Base-by-base conservation (phyloP, 1,140 invertebrate species). In the Phenacoccus solenopsis region DNA sequence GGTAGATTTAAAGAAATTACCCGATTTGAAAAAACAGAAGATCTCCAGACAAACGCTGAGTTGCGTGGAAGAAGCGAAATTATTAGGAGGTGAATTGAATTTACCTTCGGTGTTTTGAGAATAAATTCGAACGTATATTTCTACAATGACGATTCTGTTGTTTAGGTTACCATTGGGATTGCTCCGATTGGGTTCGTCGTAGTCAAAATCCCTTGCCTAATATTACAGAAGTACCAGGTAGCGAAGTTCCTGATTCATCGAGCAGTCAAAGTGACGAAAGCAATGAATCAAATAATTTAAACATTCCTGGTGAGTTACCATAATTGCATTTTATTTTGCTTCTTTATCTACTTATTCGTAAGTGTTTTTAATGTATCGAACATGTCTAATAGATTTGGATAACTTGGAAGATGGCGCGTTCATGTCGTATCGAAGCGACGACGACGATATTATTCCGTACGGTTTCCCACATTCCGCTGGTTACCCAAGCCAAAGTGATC, bases 131-230 rank as follows among this genome's bases (percentile, higher is more conserved):
- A 28, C 71, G 70, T 72, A 71, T 64, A 28, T 78, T 74, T 76
- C 74, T 74, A 77, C 76, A 74, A 76, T 74, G 78, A 74, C 74
- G 76, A 79, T 82, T 80, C 78, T 79, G 13, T n/a, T 38, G 32
- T 38, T 38, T 59, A 86, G 90, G 89, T 78, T 96, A 96, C 82
- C 92, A 95, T 82, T 96, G 93, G 94, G 94, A 96, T 81, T 94
- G 91, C 78, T 95, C 92, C 73, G 94, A 96, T 83, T 96, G 93
- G 93, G 89, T 91, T 73, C 85, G 89, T 70, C 86, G 85, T 75
- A 88, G 86, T 78, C 88, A 91, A 80, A 86, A 88, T 78, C 89
- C 90, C 71, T 81, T 94, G 74, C 90, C 92, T 68, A 93, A 94
- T 79, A 95, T 95, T 78, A 92, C 92, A 70, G 91, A 93, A 81